These are phyloP conservation scores for Scytalopus superciliaris DNA, from an alignment of 2,113 vertebrate genomes.

Conservation along the genomic window DNA sequence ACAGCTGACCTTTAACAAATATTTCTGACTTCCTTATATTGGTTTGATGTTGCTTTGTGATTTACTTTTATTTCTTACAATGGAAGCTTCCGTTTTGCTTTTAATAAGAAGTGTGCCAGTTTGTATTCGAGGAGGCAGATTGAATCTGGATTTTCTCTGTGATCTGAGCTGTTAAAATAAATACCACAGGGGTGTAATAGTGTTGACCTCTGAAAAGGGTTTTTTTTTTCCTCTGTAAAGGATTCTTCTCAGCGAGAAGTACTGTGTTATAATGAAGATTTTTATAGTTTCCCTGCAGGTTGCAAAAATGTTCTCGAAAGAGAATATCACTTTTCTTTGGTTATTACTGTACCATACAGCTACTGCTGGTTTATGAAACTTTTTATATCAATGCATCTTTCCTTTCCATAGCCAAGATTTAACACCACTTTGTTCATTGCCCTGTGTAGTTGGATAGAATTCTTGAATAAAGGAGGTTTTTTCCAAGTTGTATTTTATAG, in stretches of 20 bases:
- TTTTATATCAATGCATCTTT: background rate
- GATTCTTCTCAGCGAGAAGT: slow-evolving; percentile 42
- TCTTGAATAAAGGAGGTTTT: background rate
- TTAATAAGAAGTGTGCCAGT: slow-evolving; percentile 45
- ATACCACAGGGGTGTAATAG: slow-evolving; percentile 60
- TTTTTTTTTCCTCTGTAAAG: background rate
- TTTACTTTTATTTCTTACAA: slow-evolving; percentile 59
- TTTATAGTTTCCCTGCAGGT: slow-evolving; percentile 62
- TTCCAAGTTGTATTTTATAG: background rate
- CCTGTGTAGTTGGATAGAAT: background rate
- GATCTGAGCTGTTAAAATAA: slow-evolving; percentile 68
- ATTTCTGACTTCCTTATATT: slow-evolving; percentile 36
- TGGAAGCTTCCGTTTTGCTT: slow-evolving; percentile 44
- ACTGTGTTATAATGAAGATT: slow-evolving; percentile 59
- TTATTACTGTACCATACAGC: background rate
- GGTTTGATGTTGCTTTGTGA: slow-evolving; percentile 41
- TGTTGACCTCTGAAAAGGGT: slow-evolving; percentile 51
- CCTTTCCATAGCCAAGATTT: background rate
- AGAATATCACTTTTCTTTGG: slow-evolving; percentile 8
- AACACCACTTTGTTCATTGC: background rate
- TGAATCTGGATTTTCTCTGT: slow-evolving; percentile 64
- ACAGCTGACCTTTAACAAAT: slow-evolving; percentile 53
- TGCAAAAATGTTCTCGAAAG: slow-evolving; percentile 41
- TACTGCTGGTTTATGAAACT: background rate
- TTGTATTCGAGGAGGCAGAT: slow-evolving; percentile 39